Evolutionary conservation across 2,797 vertebrate species (phyloP), one percentile per base, ranked within the genome.

Genomic region (Trichosurus vulpecula): DNA sequence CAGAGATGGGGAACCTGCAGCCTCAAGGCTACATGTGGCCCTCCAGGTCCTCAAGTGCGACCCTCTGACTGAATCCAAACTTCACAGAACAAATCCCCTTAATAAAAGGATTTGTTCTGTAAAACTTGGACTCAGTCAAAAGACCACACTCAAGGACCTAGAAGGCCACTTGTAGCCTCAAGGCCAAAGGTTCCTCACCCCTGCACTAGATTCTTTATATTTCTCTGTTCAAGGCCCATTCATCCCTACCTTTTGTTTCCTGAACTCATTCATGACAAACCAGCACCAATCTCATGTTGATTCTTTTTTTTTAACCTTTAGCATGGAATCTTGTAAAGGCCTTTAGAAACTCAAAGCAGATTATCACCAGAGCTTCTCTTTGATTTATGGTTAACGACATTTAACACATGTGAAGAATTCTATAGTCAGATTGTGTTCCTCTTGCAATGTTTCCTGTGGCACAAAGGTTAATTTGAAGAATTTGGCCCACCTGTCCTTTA

Each of bases 281-380:
- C 29, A 54, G 3, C 0, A 94, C 74, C 47, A 47, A 81, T 6
- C 51, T n/a, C 52, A 14, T 1, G 2, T 29, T 52, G 90, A 92
- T 61, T 90, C 87, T 10, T 91, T 92, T 74, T 74, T 94, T 96
- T 54, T 54, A 96, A 92, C 58, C 25, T 51, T 92, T 58, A 52
- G 31, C 10, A 22, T 16, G 11, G 41, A 74, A 93, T 74, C 58
- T 53, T 89, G 74, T 87, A 90, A 74, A 89, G 51, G 94, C 19
- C 91, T 94, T 54, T 13, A 30, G 92, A 94, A 90, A 53, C 25
- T 47, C 74, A 41, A 90, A 47, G 74, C 5, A 95, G 56, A 52
- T 52, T 74, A 52, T 51, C 90, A 90, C 1, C n/a, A 9, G 56
- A 4, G 9, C 11, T 0, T 55, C 30, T 58, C 41, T 54, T 56